Base-by-base conservation (phyloP, 2,797 vertebrate genomes). In the Sorex maritimensis region DNA sequence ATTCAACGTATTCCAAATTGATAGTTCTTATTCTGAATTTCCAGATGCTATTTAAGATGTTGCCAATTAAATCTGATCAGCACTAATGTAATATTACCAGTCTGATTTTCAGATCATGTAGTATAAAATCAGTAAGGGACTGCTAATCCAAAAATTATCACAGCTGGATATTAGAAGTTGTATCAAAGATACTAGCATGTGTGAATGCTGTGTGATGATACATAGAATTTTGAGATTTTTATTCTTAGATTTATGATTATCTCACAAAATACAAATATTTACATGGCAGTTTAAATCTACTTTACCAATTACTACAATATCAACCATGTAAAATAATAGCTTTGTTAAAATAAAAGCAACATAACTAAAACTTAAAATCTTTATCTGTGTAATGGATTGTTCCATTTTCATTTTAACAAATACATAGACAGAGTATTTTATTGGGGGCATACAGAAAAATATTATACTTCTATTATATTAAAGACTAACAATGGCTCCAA, bases 41-140 rank as follows among this genome's bases (percentile, higher is more conserved):
- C 12, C 83, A 91, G 83, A 84, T 89, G 79, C 82, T 92, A 77
- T 82, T 92, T 88, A 95, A 81, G 88, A 38, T 82, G 26, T 77
- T 92, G 11, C 75, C 28, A 86, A 94, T 95, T 96, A 95, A 74
- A 92, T 88, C 6, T 95, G 86, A 92, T 92, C 80, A 82, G 75
- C 81, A 67, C 23, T 86, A 92, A 92, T 44, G 44, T 13, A 41
- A 30, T 52, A 87, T 91, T 94, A 93, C 63, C 81, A 92, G 77
- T 89, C 49, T 93, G 77, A 88, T 95, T 94, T 95, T 93, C 95
- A 92, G 52, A 87, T 84, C 46, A 79, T 58, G 73, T 75, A 90
- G 75, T 55, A 92, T 10, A 87, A 95, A 96, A 93, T 95, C 83
- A 94, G 80, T 82, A 86, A 83, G 71, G 46, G 84, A 92, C 28